Evolutionary conservation across 2,888 invertebrate genomes (phyloP).

Genomic region (Cerastis leucographa): DNA sequence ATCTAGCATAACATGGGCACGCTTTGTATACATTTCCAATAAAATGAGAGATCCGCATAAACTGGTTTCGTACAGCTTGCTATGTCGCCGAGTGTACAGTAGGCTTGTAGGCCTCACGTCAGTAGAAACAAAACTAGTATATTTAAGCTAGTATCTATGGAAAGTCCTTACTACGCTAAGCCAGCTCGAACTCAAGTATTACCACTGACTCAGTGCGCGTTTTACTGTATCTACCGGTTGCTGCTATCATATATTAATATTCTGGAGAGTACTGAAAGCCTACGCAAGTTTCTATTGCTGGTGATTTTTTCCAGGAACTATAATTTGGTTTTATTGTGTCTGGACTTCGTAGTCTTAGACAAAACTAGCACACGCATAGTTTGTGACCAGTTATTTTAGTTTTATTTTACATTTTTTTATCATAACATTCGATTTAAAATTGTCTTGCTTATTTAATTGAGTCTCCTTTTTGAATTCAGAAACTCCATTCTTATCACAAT

Average conservation of each 20-base stretch:
- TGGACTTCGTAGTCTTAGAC: not conserved
- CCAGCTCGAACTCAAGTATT: not conserved
- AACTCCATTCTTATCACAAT: slow-evolving; percentile 16
- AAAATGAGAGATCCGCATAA: too few species aligned
- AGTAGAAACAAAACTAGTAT: not conserved
- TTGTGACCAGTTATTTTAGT: slow-evolving; percentile 13
- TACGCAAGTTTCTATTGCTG: not conserved
- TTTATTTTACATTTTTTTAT: not conserved
- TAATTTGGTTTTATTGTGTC: slow-evolving; percentile 21
- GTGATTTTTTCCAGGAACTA: not conserved
- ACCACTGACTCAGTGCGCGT: not conserved
- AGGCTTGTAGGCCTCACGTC: not conserved
- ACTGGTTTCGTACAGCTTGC: too few species aligned
- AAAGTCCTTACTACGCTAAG: not conserved
- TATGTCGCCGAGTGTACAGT: too few species aligned
- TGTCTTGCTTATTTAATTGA: not conserved
- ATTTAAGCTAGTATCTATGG: not conserved
- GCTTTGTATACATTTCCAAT: too few species aligned
- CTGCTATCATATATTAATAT: not conserved
- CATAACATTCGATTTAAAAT: not conserved
- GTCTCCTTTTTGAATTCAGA: not conserved
- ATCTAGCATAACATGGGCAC: too few species aligned
- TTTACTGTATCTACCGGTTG: not conserved
- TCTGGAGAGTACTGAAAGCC: not conserved
- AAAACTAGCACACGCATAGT: not conserved